phyloP scores from a whole-genome alignment of 2,797 vertebrate genomes.

The Muscicapa comitata region DNA sequence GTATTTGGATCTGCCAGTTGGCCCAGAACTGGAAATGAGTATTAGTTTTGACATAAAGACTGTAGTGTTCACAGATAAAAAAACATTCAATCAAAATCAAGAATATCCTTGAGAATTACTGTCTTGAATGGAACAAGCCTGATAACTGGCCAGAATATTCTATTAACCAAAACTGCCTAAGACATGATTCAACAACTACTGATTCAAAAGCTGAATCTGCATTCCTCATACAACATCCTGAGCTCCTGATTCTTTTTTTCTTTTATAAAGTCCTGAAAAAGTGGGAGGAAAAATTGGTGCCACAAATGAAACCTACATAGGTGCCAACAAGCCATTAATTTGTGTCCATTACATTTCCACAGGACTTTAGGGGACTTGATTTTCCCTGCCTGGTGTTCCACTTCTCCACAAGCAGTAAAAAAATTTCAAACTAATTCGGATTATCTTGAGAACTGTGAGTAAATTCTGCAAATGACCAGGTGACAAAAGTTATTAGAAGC shows the following conservation, averaged over 20 bases:
- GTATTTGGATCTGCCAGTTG: slow-evolving; percentile 50
- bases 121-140: neutral
- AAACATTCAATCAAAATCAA: slow-evolving; percentile 21
- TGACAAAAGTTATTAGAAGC: neutral
- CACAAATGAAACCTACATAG: neutral
- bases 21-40: slow-evolving; percentile 21
- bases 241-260: neutral
- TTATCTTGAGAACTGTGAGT: neutral
- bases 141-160: slow-evolving; percentile 27
- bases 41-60: slow-evolving; percentile 37
- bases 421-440: neutral
- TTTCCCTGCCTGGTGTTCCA: neutral
- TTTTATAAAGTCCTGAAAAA: neutral
- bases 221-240: neutral
- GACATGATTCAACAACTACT: neutral
- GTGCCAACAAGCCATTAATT: neutral
- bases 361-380: neutral
- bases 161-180: neutral
- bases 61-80: neutral
- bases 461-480: neutral
- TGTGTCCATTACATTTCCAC: neutral
- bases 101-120: slow-evolving; percentile 36
- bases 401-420: neutral
- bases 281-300: neutral
- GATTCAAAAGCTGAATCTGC: neutral